phyloP scores from a whole-genome alignment of 2,888 invertebrate genomes.

The Sinhomidia bicolor region DNA sequence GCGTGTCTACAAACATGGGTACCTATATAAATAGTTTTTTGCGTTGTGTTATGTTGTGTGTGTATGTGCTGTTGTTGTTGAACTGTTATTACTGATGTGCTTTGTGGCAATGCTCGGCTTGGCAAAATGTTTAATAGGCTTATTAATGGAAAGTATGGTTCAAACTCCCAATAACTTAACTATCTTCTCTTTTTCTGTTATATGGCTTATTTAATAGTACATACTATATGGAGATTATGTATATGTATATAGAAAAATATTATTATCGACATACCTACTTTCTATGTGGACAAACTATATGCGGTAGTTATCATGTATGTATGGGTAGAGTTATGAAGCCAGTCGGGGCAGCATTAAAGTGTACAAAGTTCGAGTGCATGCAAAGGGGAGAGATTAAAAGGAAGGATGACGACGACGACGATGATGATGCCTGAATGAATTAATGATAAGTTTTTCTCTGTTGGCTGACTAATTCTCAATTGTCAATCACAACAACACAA shows the following conservation, averaged over 20 bases:
- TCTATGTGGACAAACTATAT: too few species aligned
- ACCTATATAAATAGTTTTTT: too few species aligned
- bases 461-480: conserved; percentile 29
- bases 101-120: neutral
- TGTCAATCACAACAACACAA: conserved; percentile 2
- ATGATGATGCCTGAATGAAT: conserved; percentile 4
- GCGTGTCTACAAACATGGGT: neutral
- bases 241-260: too few species aligned
- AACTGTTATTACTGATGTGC: neutral
- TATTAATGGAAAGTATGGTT: neutral
- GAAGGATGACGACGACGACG: neutral
- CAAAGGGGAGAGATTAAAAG: neutral
- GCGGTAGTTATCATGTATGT: neutral
- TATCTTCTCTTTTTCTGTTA: neutral
- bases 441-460: conserved; percentile 12
- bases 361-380: conserved; percentile 34
- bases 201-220: too few species aligned
- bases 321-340: too few species aligned
- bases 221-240: too few species aligned
- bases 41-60: too few species aligned
- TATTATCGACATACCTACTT: too few species aligned
- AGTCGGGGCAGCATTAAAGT: too few species aligned
- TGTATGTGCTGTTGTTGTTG: conserved; percentile 1
- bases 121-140: neutral
- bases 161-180: neutral